Evolutionary conservation across 2,888 invertebrate genomes (phyloP), one percentile per base, ranked within the genome.

Genomic region (Torymus auratus): DNA sequence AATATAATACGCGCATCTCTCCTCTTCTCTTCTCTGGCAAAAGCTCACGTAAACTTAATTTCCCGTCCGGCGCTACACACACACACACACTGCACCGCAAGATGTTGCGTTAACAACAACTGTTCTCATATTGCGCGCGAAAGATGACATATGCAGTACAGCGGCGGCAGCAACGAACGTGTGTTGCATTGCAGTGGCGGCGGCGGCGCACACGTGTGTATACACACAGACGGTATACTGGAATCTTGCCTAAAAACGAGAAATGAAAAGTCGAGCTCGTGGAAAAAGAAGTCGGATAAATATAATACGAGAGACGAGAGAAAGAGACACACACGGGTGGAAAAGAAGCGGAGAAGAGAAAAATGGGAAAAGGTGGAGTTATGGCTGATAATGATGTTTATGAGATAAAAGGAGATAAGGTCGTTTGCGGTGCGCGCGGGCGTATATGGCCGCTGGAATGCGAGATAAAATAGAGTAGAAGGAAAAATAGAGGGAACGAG

Each of bases 61-160:
- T 78, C 68, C 78, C 60, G 41, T 41, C 7, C 41, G 41, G 7
- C 7, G 41, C 41, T 7, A 0, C 41, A 20, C 13, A 17, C 12
- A 69, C 15, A 69, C 41, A 53, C 17, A 17, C 55, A 61, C 11
- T 62, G 72, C 17, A 23, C 67, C 72, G 72, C 72, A 72, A 72
- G 78, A 78, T 78, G 72, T 78, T 78, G 60, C 78, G 55, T 69
- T 78, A 78, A 78, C 72, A 78, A 72, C 68, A 61, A 68, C 75
- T 60, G 58, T 41, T 71, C 71, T 71, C 70, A 50, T 78, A 70
- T 70, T 78, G 78, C 70, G 53, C 77, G 53, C 77, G 70, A 71
- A 65, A 50, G 78, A 78, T 78, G 78, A 78, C 78, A 71, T 78
- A 65, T 78, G 71, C 65, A 71, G 53, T 53, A 41, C 41, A 41